Evolutionary conservation across 2,113 vertebrate genomes (phyloP), one percentile per base, ranked within the genome.

Genomic region (Callopanchax toddi): DNA sequence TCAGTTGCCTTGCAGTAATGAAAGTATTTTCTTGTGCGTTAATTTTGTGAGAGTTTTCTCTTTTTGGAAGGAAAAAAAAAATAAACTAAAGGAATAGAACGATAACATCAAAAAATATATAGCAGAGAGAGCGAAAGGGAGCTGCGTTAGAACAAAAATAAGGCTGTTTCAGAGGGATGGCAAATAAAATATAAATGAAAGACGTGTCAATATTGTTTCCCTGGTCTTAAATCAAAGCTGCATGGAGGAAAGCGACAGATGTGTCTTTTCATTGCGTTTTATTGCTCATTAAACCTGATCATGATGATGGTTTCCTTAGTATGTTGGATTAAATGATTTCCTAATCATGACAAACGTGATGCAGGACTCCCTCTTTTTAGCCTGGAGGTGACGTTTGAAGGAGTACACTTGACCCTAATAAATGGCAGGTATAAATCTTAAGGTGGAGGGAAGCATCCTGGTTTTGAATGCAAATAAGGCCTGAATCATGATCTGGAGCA

Each of bases 331-430:
- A 56, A 60, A 60, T 52, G 60, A 71, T 53, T 40, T 3, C 39
- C 48, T 74, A 79, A 86, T 79, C 77, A 55, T 76, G 67, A 82
- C 77, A 51, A 61, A 69, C 68, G 12, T 37, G 12, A 15, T 43
- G 13, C 43, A 26, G 60, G 36, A 5, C 22, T 58, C 13, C 25
- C 5, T 74, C 67, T 60, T 3, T 61, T 75, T 66, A 79, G 60
- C 40, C 80, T 4, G 46, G 17, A 76, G 78, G 80, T 78, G 71
- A 67, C 65, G 51, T 82, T 79, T 87, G 78, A 82, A 70, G 67
- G 50, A 82, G 45, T 17, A 51, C 62, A 51, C 65, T 82, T 83
- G 79, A 84, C 81, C 76, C 61, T n/a, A 11, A 22, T 66, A 40
- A 37, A 60, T 62, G 71, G 36, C 69, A 62, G 55, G 39, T 70